Percentiles rank a stretch among this genome's conserved stretches.
Conservation (phyloP, 2,113 vertebrate genomes). For the Platysteira castanea region DNA sequence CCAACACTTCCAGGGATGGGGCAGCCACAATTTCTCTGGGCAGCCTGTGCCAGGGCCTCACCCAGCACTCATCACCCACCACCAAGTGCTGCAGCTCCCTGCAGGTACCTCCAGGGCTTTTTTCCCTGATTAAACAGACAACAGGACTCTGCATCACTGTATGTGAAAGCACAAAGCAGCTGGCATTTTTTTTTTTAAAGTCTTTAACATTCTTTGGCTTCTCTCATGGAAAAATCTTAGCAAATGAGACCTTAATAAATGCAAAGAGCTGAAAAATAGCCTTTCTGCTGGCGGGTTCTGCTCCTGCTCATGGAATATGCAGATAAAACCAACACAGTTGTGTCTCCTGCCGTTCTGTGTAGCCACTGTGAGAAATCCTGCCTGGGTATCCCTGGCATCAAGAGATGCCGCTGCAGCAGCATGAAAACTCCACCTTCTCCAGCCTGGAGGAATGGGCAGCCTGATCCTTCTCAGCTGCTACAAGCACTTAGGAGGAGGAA, state of each 20-base stretch:
- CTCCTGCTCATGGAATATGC: neutral
- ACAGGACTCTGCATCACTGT: neutral
- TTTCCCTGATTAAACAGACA: neutral
- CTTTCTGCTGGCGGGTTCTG: neutral
- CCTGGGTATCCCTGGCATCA: neutral
- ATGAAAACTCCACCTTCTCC: neutral
- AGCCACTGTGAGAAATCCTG: neutral
- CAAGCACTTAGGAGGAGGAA: neutral
- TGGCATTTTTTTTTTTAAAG: neutral
- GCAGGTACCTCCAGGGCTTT: accelerated
- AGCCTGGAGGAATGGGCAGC: neutral
- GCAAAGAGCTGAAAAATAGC: slow-evolving; percentile 34
- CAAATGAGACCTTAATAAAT: slow-evolving; percentile 43
- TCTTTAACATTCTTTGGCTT: slow-evolving; percentile 50
- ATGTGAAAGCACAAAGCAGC: neutral
- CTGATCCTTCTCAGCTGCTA: neutral
- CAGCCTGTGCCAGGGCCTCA: neutral
- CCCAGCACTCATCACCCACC: neutral
- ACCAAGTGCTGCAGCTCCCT: neutral
- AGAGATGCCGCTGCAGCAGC: neutral
- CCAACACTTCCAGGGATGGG: neutral
- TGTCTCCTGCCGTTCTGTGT: neutral
- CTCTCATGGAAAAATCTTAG: slow-evolving; percentile 33
- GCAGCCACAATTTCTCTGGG: neutral
- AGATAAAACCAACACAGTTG: neutral